Base-by-base conservation (phyloP, 2,113 vertebrate genomes). In the Todiramphus chloris region DNA sequence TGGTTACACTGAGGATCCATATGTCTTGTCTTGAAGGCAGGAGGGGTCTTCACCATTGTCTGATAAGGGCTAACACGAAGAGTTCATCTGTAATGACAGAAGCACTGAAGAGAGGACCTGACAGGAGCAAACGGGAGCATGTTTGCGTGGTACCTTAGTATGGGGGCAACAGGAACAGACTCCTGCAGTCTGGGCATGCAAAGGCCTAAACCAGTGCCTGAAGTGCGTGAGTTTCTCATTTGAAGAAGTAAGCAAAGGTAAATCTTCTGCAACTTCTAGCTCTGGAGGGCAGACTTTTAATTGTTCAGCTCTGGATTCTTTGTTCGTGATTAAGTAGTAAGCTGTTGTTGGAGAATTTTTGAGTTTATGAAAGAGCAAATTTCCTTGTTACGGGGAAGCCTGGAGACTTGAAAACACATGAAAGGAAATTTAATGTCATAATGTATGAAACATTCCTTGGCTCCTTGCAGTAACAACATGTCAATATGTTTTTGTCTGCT, bases 401-500 rank as follows among this genome's bases (percentile, higher is more conserved):
- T 72, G 39, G 46, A 83, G 94, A 85, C 35, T 19, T 39, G 83
- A 88, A 77, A 81, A 30, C 23, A 50, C 0, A 0, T 68, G n/a
- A 33, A 95, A 93, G 53, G 58, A 88, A 94, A 72, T 46, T 27
- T 60, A 68, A 28, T 81, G 35, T 84, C 3, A 3, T 77, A 68
- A 80, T 39, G 11, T 41, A 12, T 50, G 69, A 92, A 90, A 44
- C 46, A 50, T 91, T 91, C 27, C 50, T 80, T 68, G 62, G 56
- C 55, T 97, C 68, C 89, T 93, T 88, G 44, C 35, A 93, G 63
- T 95, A 97, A 81, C 76, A 96, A 80, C 74, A 72, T n/a, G 91
- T 97, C 97, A 92, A 94, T 97, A 93, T 93, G 90, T 96, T 97
- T 98, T 97, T 97, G 95, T 97, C 90, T 96, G 51, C 72, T 95